These are phyloP conservation scores for Adrianichthys oophorus DNA, from an alignment of 2,797 vertebrate species.

Conservation along the genomic window DNA sequence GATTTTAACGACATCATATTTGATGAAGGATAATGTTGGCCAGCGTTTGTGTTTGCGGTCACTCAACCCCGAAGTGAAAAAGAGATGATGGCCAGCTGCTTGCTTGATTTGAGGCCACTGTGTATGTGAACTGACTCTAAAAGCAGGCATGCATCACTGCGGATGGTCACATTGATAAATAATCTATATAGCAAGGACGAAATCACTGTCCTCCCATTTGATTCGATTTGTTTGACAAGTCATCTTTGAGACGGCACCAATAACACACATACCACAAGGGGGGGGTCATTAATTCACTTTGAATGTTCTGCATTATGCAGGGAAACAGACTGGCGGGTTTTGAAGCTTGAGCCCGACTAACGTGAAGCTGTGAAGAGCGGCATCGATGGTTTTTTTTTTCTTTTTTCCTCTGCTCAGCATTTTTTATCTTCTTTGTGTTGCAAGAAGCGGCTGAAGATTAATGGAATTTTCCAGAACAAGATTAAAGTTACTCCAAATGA, in stretches of 20 bases:
- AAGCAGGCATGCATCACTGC: conserved; percentile 68
- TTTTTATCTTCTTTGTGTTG: conserved; percentile 63
- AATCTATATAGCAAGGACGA: conserved; percentile 75
- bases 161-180: conserved; percentile 75
- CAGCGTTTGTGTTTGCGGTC: conserved; percentile 50
- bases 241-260: conserved; percentile 47
- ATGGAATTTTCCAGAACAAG: conserved; percentile 71
- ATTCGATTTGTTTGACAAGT: conserved; percentile 70
- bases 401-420: conserved; percentile 63
- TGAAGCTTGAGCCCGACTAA: conserved; percentile 40
- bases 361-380: conserved; percentile 64
- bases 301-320: conserved; percentile 67
- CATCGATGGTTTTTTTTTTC: conserved; percentile 35
- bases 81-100: conserved; percentile 61
- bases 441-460: conserved; percentile 63
- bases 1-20: neutral
- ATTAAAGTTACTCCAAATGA: conserved; percentile 67
- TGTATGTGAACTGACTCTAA: conserved; percentile 70
- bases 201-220: conserved; percentile 68
- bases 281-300: conserved; percentile 59
- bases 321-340: conserved; percentile 54
- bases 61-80: conserved; percentile 57
- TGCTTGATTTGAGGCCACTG: conserved; percentile 62
- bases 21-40: conserved; percentile 32
- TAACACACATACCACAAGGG: conserved; percentile 37